phyloP scores from a whole-genome alignment of 1,140 invertebrate genomes.

The Meloidogyne exigua region DNA sequence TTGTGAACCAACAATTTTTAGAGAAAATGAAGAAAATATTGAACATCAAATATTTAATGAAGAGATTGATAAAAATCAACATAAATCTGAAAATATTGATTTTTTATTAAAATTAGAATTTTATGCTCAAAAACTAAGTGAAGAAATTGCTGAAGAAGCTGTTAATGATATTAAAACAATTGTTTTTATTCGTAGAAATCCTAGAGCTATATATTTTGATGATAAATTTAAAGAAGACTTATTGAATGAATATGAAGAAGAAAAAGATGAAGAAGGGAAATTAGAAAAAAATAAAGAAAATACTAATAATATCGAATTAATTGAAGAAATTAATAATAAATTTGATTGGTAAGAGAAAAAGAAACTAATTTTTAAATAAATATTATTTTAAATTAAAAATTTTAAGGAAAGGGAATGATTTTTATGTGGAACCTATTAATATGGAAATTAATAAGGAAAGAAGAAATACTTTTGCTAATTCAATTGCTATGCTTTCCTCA shows the following conservation, averaged over 20 bases:
- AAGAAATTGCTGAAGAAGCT: slow-evolving; percentile 49
- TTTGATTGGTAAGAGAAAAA: too few relatives aligned
- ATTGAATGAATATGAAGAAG: neutral
- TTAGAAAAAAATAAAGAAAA: too few relatives aligned
- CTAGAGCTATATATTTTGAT: slow-evolving; percentile 46
- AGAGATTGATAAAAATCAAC: slow-evolving; percentile 2
- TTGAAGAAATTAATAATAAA: too few relatives aligned
- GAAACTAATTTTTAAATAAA: too few relatives aligned
- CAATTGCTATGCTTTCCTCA: neutral
- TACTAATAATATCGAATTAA: too few relatives aligned
- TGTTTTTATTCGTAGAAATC: slow-evolving; percentile 34
- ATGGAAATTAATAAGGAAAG: neutral
- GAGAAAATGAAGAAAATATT: slow-evolving; percentile 5
- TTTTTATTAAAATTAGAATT: slow-evolving; percentile 43
- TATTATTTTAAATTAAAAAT: too few relatives aligned
- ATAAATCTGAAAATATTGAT: slow-evolving; percentile 16
- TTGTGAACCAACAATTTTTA: slow-evolving; percentile 5
- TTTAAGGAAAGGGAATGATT: neutral
- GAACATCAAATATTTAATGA: neutral
- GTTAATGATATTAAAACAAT: slow-evolving; percentile 39
- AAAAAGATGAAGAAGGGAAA: neutral
- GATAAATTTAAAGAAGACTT: slow-evolving; percentile 41
- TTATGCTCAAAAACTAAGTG: slow-evolving; percentile 39
- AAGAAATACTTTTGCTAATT: slow-evolving; percentile 1
- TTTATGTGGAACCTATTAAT: neutral